A percentile compares a stretch with the other conserved stretches of the same genome.
phyloP scores from a whole-genome alignment of 2,888 invertebrate genomes.

The Phragmatobia fuliginosa region DNA sequence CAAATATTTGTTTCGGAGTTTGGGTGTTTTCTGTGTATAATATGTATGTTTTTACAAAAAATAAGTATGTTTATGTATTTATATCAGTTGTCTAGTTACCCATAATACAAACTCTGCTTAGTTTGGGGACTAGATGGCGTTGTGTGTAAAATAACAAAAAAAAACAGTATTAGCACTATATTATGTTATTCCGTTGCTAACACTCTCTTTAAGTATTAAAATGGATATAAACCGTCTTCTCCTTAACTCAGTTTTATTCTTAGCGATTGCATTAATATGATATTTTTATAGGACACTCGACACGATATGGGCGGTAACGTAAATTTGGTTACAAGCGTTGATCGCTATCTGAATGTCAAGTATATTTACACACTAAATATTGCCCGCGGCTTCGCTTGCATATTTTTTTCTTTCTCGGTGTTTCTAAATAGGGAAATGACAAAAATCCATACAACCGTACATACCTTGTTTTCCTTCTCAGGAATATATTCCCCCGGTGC shows the following conservation, averaged over 20 bases:
- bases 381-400: neutral
- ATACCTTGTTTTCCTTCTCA: too few relatives aligned
- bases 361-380: conserved; percentile 23
- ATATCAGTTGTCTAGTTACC: too few relatives aligned
- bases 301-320: conserved; percentile 58
- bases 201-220: neutral
- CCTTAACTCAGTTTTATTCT: conserved; percentile 47
- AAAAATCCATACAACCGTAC: too few relatives aligned
- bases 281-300: conserved; percentile 57
- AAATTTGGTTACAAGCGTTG: conserved; percentile 51
- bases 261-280: conserved; percentile 53
- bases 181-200: neutral
- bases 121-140: too few relatives aligned
- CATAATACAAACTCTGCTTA: too few relatives aligned
- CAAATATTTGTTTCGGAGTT: too few relatives aligned
- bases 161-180: too few relatives aligned
- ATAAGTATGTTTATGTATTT: too few relatives aligned
- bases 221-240: conserved; percentile 14
- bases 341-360: conserved; percentile 41
- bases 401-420: neutral
- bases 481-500: too few relatives aligned
- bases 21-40: too few relatives aligned
- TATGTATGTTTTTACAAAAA: too few relatives aligned
- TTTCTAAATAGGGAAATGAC: neutral
- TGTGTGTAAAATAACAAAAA: too few relatives aligned